Conservation (phyloP, 2,113 vertebrate species). For the Candoia aspera region DNA sequence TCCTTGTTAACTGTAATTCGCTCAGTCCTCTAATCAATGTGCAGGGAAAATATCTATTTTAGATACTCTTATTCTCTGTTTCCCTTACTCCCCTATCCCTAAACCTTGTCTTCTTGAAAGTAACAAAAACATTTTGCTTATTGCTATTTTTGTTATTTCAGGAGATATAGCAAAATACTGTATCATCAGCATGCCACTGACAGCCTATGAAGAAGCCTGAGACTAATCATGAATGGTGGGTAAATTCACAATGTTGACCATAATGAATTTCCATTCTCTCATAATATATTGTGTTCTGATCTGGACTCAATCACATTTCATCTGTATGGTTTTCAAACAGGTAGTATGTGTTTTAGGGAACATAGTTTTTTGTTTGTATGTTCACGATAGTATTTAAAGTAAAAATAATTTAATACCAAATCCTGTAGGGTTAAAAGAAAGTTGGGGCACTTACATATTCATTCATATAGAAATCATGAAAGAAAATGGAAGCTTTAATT, state of each 20-base stretch:
- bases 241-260: background rate
- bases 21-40: background rate
- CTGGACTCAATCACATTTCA: background rate
- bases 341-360: background rate
- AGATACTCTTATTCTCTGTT: background rate
- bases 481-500: background rate
- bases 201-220: slow-evolving; percentile 11
- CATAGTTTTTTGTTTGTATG: background rate
- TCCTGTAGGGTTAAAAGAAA: background rate
- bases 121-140: slow-evolving; percentile 11
- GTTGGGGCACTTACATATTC: background rate
- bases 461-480: background rate
- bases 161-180: slow-evolving; percentile 17
- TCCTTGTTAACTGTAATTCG: background rate
- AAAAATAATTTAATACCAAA: background rate
- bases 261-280: background rate
- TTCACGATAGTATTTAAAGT: background rate
- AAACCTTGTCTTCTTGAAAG: slow-evolving; percentile 1
- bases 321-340: background rate
- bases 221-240: background rate
- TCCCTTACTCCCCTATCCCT: background rate
- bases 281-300: background rate
- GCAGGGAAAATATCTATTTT: slow-evolving; percentile 12
- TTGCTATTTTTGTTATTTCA: slow-evolving; percentile 9
- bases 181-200: background rate